A percentile compares a stretch with the other conserved stretches of the same genome.
Evolutionary conservation across 2,113 vertebrate species (phyloP).

Genomic region (Centropus unirufus): DNA sequence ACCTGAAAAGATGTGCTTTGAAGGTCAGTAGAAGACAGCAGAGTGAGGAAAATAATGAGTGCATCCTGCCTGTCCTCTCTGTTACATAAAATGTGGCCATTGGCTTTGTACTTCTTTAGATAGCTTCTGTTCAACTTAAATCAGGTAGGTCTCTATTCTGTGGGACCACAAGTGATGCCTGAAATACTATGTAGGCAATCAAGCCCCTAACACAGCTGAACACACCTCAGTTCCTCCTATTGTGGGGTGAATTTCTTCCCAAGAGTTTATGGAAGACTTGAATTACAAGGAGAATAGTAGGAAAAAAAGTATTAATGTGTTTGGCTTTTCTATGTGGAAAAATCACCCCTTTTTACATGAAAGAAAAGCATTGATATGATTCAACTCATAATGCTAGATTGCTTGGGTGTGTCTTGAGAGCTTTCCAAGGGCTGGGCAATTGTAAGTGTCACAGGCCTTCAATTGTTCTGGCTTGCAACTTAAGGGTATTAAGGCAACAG

Average conservation of each 20-base stretch:
- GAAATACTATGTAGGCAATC: not conserved
- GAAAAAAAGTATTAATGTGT: not conserved
- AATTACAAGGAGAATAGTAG: not conserved
- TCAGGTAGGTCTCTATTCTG: not conserved
- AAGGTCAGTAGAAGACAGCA: not conserved
- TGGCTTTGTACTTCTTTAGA: not conserved
- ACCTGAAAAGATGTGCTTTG: not conserved
- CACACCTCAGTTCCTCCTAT: not conserved
- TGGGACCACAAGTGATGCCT: not conserved
- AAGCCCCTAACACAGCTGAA: not conserved
- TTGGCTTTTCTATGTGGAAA: not conserved
- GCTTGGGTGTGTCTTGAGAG: not conserved
- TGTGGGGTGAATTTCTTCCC: not conserved
- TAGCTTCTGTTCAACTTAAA: not conserved
- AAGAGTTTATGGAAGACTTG: not conserved
- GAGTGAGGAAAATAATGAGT: not conserved
- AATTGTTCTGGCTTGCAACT: not conserved
- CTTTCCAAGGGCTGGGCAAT: not conserved
- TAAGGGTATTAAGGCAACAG: not conserved
- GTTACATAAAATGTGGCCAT: not conserved
- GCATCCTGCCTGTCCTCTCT: not conserved
- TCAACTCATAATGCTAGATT: not conserved
- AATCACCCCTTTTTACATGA: not conserved
- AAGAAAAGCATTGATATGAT: not conserved
- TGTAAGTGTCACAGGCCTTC: not conserved